Evolutionary conservation across 2,888 invertebrate species (phyloP).

Genomic region (Palloptera scutellata): DNA sequence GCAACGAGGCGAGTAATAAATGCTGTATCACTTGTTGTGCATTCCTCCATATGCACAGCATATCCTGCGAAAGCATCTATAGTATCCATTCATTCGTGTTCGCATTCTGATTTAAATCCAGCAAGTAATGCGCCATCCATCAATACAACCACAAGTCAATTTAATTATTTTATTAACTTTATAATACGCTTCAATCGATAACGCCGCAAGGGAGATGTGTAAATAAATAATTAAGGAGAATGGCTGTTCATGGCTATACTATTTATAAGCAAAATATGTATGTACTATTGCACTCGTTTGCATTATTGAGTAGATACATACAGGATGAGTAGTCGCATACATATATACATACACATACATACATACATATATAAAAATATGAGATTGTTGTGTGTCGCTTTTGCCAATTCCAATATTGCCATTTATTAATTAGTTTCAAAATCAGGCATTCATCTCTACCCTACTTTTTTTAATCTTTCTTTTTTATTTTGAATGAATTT

Average conservation of each 20-base stretch:
- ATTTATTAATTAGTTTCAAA: too few relatives aligned
- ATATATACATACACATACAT: not conserved
- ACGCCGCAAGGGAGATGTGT: not conserved
- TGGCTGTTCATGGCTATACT: not conserved
- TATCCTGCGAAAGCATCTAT: too few relatives aligned
- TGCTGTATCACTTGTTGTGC: not conserved
- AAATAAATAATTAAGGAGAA: not conserved
- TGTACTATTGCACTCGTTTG: constrained; percentile 4
- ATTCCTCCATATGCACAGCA: too few relatives aligned
- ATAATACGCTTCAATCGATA: constrained; percentile 1
- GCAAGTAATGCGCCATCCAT: not conserved
- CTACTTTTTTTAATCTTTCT: too few relatives aligned
- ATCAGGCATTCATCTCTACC: too few relatives aligned
- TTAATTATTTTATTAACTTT: constrained; percentile 28
- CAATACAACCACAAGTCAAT: constrained; percentile 28
- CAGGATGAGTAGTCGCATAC: not conserved
- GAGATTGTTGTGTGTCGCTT: not conserved
- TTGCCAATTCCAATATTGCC: too few relatives aligned
- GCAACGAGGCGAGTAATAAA: constrained; percentile 8
- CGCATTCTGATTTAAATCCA: too few relatives aligned
- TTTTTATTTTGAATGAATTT: too few relatives aligned
- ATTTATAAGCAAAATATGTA: not conserved
- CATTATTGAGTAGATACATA: constrained; percentile 14
- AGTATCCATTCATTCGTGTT: too few relatives aligned
- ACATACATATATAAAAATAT: not conserved